Percentiles rank a stretch among this genome's conserved stretches.
Evolutionary conservation across 2,113 vertebrate genomes (phyloP).

Genomic region (Gallinago undulata): DNA sequence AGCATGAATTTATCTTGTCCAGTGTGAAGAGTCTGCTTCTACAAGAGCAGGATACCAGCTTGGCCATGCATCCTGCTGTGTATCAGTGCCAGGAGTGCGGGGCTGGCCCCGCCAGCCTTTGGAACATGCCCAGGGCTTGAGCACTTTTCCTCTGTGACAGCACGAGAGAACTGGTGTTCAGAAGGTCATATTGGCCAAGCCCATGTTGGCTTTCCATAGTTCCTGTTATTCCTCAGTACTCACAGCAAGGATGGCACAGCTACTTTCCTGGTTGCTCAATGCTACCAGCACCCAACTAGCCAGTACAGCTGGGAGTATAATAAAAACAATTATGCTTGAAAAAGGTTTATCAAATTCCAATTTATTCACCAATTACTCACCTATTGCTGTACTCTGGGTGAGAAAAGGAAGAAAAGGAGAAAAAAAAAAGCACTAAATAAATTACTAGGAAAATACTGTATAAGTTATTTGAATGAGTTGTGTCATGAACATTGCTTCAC

Average conservation of each 20-base stretch:
- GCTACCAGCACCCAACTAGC: background rate
- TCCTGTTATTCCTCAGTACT: background rate
- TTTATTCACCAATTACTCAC: background rate
- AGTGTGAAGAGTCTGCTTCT: background rate
- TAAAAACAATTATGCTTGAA: background rate
- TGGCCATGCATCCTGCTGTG: background rate
- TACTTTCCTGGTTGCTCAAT: background rate
- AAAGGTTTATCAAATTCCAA: background rate
- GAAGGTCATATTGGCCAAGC: background rate
- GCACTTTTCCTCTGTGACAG: rapidly evolving
- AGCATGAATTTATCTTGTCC: background rate
- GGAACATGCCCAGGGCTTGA: background rate
- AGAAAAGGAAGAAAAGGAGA: background rate
- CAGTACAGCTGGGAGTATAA: background rate
- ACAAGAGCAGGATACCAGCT: background rate
- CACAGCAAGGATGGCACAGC: background rate
- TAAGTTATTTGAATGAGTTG: background rate
- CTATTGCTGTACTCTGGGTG: background rate
- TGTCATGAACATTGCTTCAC: background rate
- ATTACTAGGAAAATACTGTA: background rate
- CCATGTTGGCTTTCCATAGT: background rate
- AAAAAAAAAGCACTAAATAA: background rate
- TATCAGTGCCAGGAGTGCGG: background rate
- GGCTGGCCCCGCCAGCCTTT: background rate
- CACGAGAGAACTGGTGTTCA: background rate